These are phyloP conservation scores for Periophthalmus magnuspinnatus DNA, from an alignment of 2,797 vertebrate genomes.

Conservation along the genomic window DNA sequence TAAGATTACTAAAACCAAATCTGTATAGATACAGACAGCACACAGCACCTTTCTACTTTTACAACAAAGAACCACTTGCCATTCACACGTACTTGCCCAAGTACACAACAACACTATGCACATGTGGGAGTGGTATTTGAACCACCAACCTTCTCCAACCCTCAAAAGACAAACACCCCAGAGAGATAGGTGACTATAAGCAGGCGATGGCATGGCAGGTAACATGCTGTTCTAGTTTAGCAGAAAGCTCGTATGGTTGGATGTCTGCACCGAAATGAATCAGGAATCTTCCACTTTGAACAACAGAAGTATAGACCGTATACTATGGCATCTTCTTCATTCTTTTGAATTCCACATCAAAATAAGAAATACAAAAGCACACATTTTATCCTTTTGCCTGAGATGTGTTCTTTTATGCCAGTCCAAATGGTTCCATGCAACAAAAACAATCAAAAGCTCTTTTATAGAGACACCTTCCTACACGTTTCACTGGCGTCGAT, in stretches of 20 bases:
- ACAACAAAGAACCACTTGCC: not conserved
- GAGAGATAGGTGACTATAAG: not conserved
- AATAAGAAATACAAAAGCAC: slow-evolving; percentile 1
- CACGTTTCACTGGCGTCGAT: not conserved
- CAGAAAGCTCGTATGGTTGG: not conserved
- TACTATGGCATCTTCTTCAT: not conserved
- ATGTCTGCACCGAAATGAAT: not conserved
- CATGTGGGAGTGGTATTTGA: not conserved
- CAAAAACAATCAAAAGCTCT: not conserved
- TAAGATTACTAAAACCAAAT: too few relatives aligned
- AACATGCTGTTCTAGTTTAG: not conserved
- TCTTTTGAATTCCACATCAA: not conserved
- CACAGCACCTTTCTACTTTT: not conserved
- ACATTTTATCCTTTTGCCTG: slow-evolving; percentile 1
- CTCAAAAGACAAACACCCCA: not conserved
- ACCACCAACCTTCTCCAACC: too few relatives aligned
- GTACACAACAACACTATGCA: not conserved
- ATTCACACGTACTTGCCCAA: not conserved
- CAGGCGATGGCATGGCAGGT: too few relatives aligned
- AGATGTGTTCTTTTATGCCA: not conserved
- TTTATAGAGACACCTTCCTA: slow-evolving; percentile 3
- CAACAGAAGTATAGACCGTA: too few relatives aligned
- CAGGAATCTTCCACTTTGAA: not conserved
- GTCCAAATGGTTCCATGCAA: slow-evolving; percentile 7
- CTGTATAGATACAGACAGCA: not conserved